Percentiles rank a stretch among this genome's conserved stretches.
phyloP scores from a whole-genome alignment of 92 coral and sea anemone genomes.

The Umimayanthus chanpuru region DNA sequence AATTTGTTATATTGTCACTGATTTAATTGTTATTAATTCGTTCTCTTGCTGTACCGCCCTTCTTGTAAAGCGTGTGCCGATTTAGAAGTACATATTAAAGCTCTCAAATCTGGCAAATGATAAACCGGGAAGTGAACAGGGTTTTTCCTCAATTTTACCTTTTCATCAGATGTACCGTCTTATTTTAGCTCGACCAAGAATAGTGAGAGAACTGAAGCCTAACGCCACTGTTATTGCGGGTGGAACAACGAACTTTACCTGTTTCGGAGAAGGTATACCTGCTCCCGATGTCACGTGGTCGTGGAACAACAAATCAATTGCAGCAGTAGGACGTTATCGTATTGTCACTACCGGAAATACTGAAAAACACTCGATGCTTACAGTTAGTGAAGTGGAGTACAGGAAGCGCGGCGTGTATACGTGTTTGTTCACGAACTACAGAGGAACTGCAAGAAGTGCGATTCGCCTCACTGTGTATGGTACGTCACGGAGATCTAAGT shows the following conservation, averaged over 20 bases:
- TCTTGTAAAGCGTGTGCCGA: no score
- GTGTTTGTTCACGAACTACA: constrained; percentile 55
- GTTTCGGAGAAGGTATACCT: constrained; percentile 69
- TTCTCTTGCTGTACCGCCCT: no score
- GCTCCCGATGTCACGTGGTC: constrained; percentile 63
- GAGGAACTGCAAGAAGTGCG: constrained; percentile 34
- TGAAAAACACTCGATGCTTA: constrained; percentile 32
- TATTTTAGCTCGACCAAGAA: constrained; percentile 58
- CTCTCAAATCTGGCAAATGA: no score
- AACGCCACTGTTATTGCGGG: constrained; percentile 33
- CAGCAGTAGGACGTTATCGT: neutral
- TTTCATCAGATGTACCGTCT: neutral
- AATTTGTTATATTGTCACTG: no score
- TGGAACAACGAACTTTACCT: constrained; percentile 21
- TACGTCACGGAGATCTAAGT: constrained; percentile 15
- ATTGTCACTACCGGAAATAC: constrained; percentile 13
- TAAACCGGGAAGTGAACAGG: neutral
- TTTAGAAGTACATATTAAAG: no score
- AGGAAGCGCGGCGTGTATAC: constrained; percentile 61
- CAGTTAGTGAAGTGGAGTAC: constrained; percentile 39
- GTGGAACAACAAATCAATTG: neutral
- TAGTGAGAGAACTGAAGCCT: constrained; percentile 23
- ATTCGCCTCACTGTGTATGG: constrained; percentile 61
- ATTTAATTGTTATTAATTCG: no score
- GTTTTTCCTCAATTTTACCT: neutral